Evolutionary conservation across 2,797 vertebrate species (phyloP).

Genomic region (Hirundo rustica): DNA sequence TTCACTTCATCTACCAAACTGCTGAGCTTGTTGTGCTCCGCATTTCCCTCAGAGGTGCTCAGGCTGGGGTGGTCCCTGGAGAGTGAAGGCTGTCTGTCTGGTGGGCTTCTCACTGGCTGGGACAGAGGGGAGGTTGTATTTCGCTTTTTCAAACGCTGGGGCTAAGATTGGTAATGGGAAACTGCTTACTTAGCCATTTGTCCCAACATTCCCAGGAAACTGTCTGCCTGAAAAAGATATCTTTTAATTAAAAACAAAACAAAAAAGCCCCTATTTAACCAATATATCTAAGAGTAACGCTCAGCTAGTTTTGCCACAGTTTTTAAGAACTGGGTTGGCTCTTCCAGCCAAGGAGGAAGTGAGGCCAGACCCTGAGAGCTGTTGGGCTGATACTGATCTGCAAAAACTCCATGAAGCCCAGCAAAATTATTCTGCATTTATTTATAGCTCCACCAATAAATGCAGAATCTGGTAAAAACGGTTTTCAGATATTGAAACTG

Average conservation of each 20-base stretch:
- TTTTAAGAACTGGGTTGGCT: neutral
- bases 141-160: neutral
- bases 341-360: neutral
- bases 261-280: neutral
- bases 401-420: neutral
- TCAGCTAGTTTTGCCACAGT: neutral
- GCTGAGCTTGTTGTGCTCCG: neutral
- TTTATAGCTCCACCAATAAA: neutral
- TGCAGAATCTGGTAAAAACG: neutral
- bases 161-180: neutral
- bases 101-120: neutral
- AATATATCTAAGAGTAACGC: neutral
- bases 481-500: neutral
- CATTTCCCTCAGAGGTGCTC: neutral
- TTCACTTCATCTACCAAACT: neutral
- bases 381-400: neutral
- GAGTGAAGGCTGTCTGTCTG: fast-evolving
- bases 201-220: neutral
- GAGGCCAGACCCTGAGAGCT: neutral
- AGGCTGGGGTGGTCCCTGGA: neutral
- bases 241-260: neutral
- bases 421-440: neutral
- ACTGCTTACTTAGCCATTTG: neutral
- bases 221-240: neutral
- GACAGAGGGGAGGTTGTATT: neutral